Conservation (phyloP, 1,140 invertebrate genomes). For the Heterodera carotae region DNA sequence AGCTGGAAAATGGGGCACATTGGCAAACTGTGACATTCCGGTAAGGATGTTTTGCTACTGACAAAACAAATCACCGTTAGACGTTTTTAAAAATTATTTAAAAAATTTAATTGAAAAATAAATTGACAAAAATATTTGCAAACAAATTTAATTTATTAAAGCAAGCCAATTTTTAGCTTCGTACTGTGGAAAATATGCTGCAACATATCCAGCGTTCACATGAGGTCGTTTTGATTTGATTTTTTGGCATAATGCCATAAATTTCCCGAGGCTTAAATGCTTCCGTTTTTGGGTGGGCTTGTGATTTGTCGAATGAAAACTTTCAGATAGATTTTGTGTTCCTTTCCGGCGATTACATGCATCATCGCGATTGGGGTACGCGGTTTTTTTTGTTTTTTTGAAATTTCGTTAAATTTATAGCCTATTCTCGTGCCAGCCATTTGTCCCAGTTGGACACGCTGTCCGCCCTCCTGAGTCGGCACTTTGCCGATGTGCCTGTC, state of each 20-base stretch:
- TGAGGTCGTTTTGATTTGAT: background rate
- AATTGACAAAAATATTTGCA: no score
- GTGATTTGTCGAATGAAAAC: conserved; percentile 25
- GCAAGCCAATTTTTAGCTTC: background rate
- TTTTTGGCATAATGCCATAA: background rate
- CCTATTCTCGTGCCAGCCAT: conserved; percentile 57
- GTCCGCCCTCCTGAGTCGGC: conserved; percentile 41
- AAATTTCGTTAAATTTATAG: background rate
- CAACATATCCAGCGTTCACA: conserved; percentile 52
- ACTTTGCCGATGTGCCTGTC: conserved; percentile 58
- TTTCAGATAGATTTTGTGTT: conserved; percentile 59
- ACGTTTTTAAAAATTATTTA: no score
- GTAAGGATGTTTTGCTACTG: background rate
- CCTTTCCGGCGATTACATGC: conserved; percentile 58
- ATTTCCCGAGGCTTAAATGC: background rate
- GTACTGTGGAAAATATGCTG: conserved; percentile 61
- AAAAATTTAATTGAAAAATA: no score
- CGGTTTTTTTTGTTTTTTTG: background rate
- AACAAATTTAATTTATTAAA: no score
- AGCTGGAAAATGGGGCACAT: conserved; percentile 63
- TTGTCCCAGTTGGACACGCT: conserved; percentile 41
- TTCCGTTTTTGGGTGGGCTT: conserved; percentile 27
- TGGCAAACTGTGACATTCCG: conserved; percentile 58
- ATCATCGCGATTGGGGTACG: conserved; percentile 58
- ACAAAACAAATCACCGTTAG: no score